A percentile compares a stretch with the other conserved stretches of the same genome.
Evolutionary conservation across 2,113 vertebrate genomes (phyloP).

Genomic region (Ophiodon elongatus): DNA sequence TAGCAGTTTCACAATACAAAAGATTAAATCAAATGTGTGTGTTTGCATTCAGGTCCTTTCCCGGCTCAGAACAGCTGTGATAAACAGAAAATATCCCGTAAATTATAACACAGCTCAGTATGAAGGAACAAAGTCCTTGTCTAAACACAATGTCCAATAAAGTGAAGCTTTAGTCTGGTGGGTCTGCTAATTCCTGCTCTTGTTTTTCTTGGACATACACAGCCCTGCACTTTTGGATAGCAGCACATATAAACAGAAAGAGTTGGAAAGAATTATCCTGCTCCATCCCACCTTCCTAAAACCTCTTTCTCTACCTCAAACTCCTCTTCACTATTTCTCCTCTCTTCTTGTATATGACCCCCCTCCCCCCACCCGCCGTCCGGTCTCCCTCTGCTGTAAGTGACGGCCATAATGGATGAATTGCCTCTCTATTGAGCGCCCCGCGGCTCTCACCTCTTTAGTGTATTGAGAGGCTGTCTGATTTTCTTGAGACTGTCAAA

Average conservation of each 20-base stretch:
- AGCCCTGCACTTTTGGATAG: slow-evolving; percentile 28
- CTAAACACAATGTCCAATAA: slow-evolving; percentile 69
- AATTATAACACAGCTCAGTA: slow-evolving; percentile 49
- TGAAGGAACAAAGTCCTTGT: slow-evolving; percentile 52
- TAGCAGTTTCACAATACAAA: slow-evolving; percentile 13
- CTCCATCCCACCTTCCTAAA: slow-evolving; percentile 12
- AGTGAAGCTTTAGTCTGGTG: slow-evolving; percentile 55
- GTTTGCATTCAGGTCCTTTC: not conserved
- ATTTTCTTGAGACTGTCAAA: slow-evolving; percentile 64
- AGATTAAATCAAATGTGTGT: not conserved
- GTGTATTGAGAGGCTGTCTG: slow-evolving; percentile 59
- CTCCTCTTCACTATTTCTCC: slow-evolving; percentile 17
- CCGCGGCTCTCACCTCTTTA: slow-evolving; percentile 55
- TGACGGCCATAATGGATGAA: slow-evolving; percentile 64
- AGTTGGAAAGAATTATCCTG: slow-evolving; percentile 17
- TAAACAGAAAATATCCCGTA: slow-evolving; percentile 59
- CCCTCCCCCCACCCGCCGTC: slow-evolving; percentile 15
- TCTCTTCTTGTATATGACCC: slow-evolving; percentile 9
- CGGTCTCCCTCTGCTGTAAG: slow-evolving; percentile 34
- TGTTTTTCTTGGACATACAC: slow-evolving; percentile 60
- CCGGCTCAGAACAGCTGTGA: slow-evolving; percentile 40
- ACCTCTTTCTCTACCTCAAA: not conserved
- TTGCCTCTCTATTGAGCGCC: slow-evolving; percentile 48
- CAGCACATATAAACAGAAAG: slow-evolving; percentile 53
- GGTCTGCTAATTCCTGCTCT: slow-evolving; percentile 42